Percentiles rank a stretch among this genome's conserved stretches.
Evolutionary conservation across 2,888 invertebrate genomes (phyloP).

Genomic region (Rhingia rostrata): DNA sequence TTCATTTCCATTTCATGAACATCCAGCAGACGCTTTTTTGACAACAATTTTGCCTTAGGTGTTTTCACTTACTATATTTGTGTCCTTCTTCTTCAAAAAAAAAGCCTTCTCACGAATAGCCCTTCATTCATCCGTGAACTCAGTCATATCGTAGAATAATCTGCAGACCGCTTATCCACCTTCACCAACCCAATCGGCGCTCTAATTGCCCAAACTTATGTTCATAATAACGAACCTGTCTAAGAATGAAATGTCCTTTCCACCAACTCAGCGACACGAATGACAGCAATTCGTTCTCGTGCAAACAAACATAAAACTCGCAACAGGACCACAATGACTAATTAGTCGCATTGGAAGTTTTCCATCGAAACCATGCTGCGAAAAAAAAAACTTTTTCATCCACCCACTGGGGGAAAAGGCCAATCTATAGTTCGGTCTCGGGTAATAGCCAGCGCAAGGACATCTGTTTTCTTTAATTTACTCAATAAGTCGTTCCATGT

Average conservation of each 20-base stretch:
- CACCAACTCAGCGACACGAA: constrained; percentile 7
- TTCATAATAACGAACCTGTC: constrained; percentile 1
- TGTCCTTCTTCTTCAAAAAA: no score
- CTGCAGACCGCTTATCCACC: not conserved
- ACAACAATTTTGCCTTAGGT: no score
- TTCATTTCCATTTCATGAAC: not conserved
- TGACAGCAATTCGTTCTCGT: constrained; percentile 5
- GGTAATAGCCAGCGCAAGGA: constrained; percentile 48
- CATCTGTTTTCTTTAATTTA: constrained; percentile 71
- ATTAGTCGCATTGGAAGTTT: constrained; percentile 64
- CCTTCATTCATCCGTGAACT: no score
- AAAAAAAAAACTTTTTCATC: constrained; percentile 25
- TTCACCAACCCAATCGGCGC: not conserved
- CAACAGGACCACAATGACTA: constrained; percentile 63
- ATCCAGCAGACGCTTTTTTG: not conserved
- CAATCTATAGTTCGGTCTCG: constrained; percentile 47
- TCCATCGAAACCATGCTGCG: constrained; percentile 16
- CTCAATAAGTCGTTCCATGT: constrained; percentile 62
- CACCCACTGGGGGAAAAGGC: not conserved
- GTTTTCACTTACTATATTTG: no score
- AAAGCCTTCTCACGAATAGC: no score
- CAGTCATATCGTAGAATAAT: no score
- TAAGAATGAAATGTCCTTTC: not conserved
- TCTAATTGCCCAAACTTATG: not conserved
- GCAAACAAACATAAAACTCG: constrained; percentile 35